Conservation (phyloP, 2,797 vertebrate species). For the Clarias fuscus region DNA sequence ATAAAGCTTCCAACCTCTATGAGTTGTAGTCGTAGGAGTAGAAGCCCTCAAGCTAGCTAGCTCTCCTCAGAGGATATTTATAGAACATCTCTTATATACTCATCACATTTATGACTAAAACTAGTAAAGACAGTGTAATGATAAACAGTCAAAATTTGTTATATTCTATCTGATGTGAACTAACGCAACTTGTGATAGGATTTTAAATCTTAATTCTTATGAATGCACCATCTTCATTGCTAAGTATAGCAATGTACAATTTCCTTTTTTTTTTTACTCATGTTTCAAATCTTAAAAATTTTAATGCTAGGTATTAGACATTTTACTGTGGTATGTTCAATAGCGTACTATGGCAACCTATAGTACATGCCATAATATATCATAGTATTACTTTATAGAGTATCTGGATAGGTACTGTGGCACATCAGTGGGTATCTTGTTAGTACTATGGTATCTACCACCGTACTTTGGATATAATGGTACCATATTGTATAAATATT, state of each 20-base stretch:
- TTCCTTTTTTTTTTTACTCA: too few relatives aligned
- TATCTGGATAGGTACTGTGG: too few relatives aligned
- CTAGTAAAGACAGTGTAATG: neutral
- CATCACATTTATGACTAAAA: neutral
- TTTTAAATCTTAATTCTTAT: neutral
- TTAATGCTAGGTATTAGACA: too few relatives aligned
- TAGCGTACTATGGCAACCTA: too few relatives aligned
- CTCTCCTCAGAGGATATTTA: neutral
- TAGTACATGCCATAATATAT: too few relatives aligned
- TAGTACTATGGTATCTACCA: too few relatives aligned
- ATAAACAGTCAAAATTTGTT: neutral
- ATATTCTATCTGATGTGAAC: neutral
- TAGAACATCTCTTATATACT: neutral
- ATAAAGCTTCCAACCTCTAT: neutral
- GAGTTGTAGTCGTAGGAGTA: neutral
- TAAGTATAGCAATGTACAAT: neutral
- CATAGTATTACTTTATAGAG: too few relatives aligned
- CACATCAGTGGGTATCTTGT: too few relatives aligned
- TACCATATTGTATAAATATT: too few relatives aligned
- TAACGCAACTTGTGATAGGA: neutral
- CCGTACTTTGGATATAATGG: too few relatives aligned
- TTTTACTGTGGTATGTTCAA: too few relatives aligned
- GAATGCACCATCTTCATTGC: neutral
- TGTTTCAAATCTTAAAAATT: too few relatives aligned
- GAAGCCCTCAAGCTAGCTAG: neutral